These are phyloP conservation scores for Sinocyclocheilus maitianheensis DNA, from an alignment of 2,113 vertebrate genomes.

Conservation along the genomic window DNA sequence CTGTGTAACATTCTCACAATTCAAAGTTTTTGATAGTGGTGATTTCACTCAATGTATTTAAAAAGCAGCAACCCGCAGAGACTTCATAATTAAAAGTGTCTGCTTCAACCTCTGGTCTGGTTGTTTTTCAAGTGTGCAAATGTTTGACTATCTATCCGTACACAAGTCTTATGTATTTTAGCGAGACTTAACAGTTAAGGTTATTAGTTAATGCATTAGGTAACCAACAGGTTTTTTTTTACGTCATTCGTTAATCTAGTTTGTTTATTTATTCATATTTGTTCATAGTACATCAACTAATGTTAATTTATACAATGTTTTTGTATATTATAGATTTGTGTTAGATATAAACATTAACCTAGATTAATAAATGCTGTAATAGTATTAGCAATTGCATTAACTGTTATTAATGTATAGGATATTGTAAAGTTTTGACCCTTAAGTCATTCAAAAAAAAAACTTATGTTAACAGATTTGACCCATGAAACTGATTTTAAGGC, in stretches of 20 bases:
- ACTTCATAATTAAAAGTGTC: constrained; percentile 43
- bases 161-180: not conserved
- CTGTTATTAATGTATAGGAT: not conserved
- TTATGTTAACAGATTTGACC: not conserved
- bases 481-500: not conserved
- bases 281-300: not conserved
- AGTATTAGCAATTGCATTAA: not conserved
- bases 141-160: not conserved
- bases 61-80: not conserved
- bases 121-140: constrained; percentile 7
- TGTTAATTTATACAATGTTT: not conserved
- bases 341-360: not conserved
- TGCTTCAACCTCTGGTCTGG: constrained; percentile 2
- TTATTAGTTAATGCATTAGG: not conserved
- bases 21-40: constrained; percentile 4
- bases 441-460: not conserved
- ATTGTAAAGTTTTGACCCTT: not conserved
- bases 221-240: not conserved
- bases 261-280: not conserved
- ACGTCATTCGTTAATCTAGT: not conserved
- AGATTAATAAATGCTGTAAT: not conserved
- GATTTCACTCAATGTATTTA: constrained; percentile 29
- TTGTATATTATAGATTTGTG: not conserved
- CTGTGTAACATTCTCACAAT: not conserved
- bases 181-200: not conserved